Conservation (phyloP, 2,113 vertebrate species). For the Malurus melanocephalus region DNA sequence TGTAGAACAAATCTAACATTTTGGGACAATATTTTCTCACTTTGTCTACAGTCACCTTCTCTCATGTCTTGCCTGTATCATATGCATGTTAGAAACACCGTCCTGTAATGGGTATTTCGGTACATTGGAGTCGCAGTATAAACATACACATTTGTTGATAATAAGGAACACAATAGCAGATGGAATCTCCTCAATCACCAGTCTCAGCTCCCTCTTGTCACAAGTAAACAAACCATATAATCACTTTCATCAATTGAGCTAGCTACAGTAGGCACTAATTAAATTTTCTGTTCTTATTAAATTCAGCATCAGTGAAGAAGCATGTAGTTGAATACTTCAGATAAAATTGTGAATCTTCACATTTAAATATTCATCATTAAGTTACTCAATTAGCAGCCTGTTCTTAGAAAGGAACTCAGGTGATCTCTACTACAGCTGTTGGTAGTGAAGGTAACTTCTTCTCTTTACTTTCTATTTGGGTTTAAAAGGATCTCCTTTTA, state of each 20-base stretch:
- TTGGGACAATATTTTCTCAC: neutral
- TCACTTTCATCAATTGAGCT: conserved; percentile 40
- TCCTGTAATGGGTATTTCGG: neutral
- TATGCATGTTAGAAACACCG: neutral
- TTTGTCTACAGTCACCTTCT: conserved; percentile 7
- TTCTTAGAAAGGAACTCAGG: neutral
- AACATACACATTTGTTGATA: conserved; percentile 24
- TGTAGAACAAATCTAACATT: conserved; percentile 1
- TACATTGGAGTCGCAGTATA: neutral
- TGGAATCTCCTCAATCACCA: neutral
- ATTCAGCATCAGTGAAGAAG: conserved; percentile 20
- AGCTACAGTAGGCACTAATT: conserved; percentile 30
- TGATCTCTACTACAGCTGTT: neutral
- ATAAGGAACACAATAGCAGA: neutral
- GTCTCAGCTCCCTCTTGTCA: neutral
- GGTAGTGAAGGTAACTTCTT: neutral
- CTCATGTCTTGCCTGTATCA: neutral
- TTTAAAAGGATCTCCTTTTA: neutral
- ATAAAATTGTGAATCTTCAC: conserved; percentile 40
- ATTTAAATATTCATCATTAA: conserved; percentile 39
- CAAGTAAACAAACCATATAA: conserved; percentile 53
- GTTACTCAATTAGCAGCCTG: neutral
- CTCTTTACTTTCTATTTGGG: neutral
- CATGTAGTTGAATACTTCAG: conserved; percentile 11
- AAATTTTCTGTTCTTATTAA: conserved; percentile 27